Percentiles rank a stretch among this genome's conserved stretches.
Evolutionary conservation across 2,888 invertebrate genomes (phyloP).

Genomic region (Caenorhabditis angaria): DNA sequence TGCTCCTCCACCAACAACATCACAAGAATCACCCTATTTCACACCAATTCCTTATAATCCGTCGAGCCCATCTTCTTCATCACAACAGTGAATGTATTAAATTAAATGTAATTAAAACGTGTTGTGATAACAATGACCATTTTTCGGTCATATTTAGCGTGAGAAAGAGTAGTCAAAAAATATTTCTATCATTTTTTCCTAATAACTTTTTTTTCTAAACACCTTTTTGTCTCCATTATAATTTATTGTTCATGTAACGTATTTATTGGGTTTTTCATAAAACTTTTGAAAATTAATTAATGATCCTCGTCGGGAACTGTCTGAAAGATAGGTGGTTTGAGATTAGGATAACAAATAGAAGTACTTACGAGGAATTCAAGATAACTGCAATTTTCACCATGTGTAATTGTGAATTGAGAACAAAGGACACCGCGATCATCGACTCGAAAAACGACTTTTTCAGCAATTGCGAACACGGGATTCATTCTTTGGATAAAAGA

Average conservation of each 20-base stretch:
- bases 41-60: conserved; percentile 35
- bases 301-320: conserved; percentile 27
- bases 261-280: conserved; percentile 17
- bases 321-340: too few species aligned
- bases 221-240: background rate
- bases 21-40: conserved; percentile 34
- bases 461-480: conserved; percentile 14
- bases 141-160: conserved; percentile 7
- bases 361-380: conserved; percentile 39
- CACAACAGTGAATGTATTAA: conserved; percentile 9
- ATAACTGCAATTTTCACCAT: conserved; percentile 35
- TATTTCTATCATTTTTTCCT: conserved; percentile 3
- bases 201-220: background rate
- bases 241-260: conserved; percentile 7
- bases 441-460: conserved; percentile 38
- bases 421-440: conserved; percentile 46
- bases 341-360: too few species aligned
- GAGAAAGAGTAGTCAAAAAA: background rate
- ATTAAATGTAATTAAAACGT: background rate
- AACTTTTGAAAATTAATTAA: conserved; percentile 5
- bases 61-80: conserved; percentile 8
- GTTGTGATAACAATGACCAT: conserved; percentile 16
- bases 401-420: conserved; percentile 41
- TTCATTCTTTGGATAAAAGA: conserved; percentile 36
- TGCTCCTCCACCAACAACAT: conserved; percentile 10